Percentiles rank a stretch among this genome's conserved stretches.
These are phyloP conservation scores for Merops nubicus DNA, from an alignment of 2,113 vertebrate genomes.

Conservation along the genomic window DNA sequence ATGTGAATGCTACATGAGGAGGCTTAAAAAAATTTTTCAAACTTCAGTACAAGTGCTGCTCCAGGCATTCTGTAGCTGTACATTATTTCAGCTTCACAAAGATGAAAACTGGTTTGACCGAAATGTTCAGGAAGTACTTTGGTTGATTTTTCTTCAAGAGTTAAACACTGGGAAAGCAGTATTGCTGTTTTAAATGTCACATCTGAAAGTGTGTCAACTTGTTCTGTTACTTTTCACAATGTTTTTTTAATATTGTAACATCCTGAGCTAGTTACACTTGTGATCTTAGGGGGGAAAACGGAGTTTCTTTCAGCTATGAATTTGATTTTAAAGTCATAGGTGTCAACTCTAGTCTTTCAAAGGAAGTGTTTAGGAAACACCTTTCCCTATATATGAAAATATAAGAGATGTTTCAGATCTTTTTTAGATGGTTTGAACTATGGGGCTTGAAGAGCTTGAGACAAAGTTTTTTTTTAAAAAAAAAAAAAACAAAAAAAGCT, in stretches of 20 bases:
- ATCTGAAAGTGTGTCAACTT: conserved; percentile 53
- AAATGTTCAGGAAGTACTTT: not conserved
- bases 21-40: not conserved
- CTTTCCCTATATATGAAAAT: not conserved
- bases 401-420: not conserved
- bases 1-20: not conserved
- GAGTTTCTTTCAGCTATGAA: not conserved
- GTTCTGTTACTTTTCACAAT: conserved; percentile 54
- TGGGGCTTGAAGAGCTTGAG: not conserved
- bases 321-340: not conserved
- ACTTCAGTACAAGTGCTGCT: not conserved
- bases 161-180: not conserved
- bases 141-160: not conserved
- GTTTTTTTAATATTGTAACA: conserved; percentile 59
- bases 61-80: not conserved
- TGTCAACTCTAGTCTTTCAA: not conserved
- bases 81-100: not conserved
- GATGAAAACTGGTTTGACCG: not conserved
- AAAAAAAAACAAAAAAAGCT: not conserved
- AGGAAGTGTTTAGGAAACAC: not conserved
- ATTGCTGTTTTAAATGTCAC: conserved; percentile 8
- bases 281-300: not conserved
- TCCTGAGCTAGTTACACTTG: conserved; percentile 15
- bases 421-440: not conserved
- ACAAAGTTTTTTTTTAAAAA: not conserved